Conservation (phyloP, 2,888 invertebrate genomes). For the Eupithecia exiguata region DNA sequence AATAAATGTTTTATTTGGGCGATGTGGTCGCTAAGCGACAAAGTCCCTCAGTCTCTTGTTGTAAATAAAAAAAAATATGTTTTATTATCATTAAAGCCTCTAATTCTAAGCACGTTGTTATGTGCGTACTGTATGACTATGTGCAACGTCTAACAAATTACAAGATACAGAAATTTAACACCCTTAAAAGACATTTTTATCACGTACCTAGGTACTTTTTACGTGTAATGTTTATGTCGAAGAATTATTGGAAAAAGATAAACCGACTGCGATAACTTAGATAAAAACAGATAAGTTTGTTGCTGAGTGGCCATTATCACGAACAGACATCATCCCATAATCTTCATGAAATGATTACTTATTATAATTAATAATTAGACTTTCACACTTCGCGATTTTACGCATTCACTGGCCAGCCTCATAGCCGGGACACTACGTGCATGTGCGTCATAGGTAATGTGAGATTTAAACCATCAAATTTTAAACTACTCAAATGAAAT, state of each 20-base stretch:
- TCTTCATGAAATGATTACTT: neutral
- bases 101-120: no score
- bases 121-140: no score
- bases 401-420: neutral
- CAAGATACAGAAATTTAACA: neutral
- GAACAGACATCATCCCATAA: neutral
- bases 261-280: slow-evolving; percentile 11
- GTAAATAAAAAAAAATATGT: no score
- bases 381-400: neutral
- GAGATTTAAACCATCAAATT: no score
- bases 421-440: neutral
- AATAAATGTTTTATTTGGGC: no score
- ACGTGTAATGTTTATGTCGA: neutral
- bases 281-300: neutral
- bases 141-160: neutral
- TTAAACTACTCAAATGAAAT: neutral
- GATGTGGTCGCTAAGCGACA: no score
- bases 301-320: neutral
- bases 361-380: neutral
- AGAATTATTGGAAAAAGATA: slow-evolving; percentile 14
- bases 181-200: neutral
- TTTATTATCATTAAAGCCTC: no score
- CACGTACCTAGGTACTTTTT: no score
- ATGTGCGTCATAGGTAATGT: neutral
- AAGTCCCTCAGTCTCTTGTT: no score